phyloP scores from a whole-genome alignment of 2,888 invertebrate species.

The Eutolmus rufibarbis region DNA sequence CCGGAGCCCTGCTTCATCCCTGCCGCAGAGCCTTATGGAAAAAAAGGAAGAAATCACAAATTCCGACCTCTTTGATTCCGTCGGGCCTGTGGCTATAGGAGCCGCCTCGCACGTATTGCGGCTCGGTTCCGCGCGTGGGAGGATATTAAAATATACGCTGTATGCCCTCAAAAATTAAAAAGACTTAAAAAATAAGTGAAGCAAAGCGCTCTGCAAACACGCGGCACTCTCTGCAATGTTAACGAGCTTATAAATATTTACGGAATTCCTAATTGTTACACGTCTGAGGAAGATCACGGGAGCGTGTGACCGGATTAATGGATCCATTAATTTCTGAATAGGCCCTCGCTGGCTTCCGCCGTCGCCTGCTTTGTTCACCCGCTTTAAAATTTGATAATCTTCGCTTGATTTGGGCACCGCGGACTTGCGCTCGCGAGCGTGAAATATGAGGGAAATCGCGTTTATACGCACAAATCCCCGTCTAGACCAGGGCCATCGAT shows the following conservation, averaged over 20 bases:
- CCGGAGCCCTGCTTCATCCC: background rate
- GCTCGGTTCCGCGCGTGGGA: background rate
- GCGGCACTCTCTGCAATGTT: background rate
- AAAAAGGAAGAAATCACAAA: background rate
- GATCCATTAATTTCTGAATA: background rate
- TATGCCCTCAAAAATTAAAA: background rate
- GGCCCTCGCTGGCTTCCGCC: background rate
- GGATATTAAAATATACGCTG: background rate
- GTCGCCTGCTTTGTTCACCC: background rate
- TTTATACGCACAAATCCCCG: background rate
- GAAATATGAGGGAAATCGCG: background rate
- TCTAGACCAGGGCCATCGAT: background rate
- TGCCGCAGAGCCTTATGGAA: background rate
- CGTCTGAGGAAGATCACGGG: background rate
- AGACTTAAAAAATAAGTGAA: background rate
- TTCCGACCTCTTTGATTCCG: background rate
- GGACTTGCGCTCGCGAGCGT: background rate
- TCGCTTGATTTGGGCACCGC: background rate
- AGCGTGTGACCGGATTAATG: conserved; percentile 7
- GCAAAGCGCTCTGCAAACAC: background rate
- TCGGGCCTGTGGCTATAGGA: background rate
- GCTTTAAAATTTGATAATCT: background rate
- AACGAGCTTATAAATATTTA: background rate
- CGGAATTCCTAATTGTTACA: background rate
- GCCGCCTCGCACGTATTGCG: background rate